Conservation (phyloP, 2,113 vertebrate genomes). For the Mystacornis crossleyi region DNA sequence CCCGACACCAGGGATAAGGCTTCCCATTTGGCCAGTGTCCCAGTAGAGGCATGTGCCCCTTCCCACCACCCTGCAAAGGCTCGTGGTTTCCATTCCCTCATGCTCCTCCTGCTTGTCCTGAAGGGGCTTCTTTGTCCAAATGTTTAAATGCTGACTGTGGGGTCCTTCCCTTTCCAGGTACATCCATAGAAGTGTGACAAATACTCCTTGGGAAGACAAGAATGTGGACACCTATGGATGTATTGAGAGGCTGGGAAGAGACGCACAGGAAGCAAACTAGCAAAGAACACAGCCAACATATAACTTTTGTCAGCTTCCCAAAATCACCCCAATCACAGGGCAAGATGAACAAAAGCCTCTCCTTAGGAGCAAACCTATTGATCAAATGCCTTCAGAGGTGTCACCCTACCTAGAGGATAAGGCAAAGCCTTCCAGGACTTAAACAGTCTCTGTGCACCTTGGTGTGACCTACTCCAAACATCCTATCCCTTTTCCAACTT, state of each 20-base stretch:
- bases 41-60: background rate
- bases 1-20: background rate
- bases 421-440: background rate
- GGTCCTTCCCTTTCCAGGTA: background rate
- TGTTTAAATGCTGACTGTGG: background rate
- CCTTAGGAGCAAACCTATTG: background rate
- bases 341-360: background rate
- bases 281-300: background rate
- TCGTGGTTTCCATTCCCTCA: background rate
- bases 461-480: background rate
- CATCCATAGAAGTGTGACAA: background rate
- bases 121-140: background rate
- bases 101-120: background rate
- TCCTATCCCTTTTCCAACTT: background rate
- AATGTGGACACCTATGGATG: background rate
- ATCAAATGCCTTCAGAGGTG: background rate
- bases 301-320: background rate
- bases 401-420: background rate
- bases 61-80: background rate
- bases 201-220: background rate
- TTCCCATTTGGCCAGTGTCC: background rate
- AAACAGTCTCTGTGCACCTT: background rate
- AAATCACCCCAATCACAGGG: background rate
- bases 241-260: background rate
- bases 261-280: background rate